Percentiles rank a stretch among this genome's conserved stretches.
Evolutionary conservation across 2,113 vertebrate genomes (phyloP).

Genomic region (Pithys albifrons): DNA sequence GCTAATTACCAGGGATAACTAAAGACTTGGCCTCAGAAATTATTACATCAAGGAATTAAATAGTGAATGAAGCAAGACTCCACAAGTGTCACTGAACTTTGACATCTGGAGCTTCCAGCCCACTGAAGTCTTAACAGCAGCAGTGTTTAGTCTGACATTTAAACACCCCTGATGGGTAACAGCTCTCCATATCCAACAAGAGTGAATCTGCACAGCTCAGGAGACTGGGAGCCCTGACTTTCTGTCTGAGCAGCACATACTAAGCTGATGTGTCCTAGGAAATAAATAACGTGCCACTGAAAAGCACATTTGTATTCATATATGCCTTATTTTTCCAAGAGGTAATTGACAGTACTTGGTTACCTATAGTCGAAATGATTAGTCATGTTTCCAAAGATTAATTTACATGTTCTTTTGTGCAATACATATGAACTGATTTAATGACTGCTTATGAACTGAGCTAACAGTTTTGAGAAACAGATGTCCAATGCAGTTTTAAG

Average conservation of each 20-base stretch:
- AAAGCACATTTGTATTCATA: constrained; percentile 11
- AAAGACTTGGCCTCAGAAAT: background rate
- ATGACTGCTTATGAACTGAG: constrained; percentile 48
- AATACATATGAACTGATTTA: constrained; percentile 16
- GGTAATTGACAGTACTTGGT: constrained; percentile 38
- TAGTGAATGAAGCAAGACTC: background rate
- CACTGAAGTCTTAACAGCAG: background rate
- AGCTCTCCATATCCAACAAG: background rate
- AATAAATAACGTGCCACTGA: background rate
- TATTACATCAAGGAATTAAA: constrained; percentile 1
- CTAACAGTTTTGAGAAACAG: constrained; percentile 57
- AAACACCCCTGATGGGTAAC: background rate
- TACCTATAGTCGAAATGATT: constrained; percentile 31
- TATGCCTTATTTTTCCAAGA: background rate
- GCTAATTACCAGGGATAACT: constrained; percentile 4
- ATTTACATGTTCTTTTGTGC: constrained; percentile 46
- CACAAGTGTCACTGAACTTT: constrained; percentile 23
- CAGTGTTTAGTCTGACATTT: constrained; percentile 16
- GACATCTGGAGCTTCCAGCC: constrained; percentile 16
- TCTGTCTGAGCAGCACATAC: background rate
- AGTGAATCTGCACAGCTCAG: background rate
- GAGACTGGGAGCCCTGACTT: background rate
- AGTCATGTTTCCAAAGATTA: constrained; percentile 53
- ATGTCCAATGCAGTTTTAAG: constrained; percentile 35
- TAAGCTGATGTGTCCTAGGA: background rate